Conservation (phyloP, 2,113 vertebrate species). For the Etheostoma spectabile region DNA sequence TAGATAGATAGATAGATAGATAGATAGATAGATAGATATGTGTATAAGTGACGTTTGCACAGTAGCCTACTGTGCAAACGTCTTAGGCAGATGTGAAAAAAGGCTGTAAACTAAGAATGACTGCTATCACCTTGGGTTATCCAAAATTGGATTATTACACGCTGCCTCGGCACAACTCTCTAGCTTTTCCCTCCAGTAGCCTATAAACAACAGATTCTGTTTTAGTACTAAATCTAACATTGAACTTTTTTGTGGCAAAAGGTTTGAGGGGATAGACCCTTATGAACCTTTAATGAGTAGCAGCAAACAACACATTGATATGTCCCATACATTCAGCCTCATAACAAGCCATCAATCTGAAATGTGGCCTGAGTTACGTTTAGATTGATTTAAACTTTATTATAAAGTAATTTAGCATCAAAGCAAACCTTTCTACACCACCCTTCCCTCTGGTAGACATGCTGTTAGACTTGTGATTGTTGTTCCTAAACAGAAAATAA, state of each 20-base stretch:
- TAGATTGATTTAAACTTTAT: slow-evolving; percentile 19
- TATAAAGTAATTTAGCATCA: slow-evolving; percentile 10
- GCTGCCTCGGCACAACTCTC: background rate
- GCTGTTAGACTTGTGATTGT: slow-evolving; percentile 62
- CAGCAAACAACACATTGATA: background rate
- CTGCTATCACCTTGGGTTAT: background rate
- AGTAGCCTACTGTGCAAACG: no score
- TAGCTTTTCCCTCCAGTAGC: background rate
- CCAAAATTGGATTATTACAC: background rate
- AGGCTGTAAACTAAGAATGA: no score
- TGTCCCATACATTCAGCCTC: background rate
- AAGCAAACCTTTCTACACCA: slow-evolving; percentile 30
- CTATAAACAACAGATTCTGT: background rate
- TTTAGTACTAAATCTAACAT: background rate
- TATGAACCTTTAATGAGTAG: background rate
- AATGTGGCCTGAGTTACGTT: background rate
- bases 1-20: no score
- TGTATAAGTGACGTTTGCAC: no score
- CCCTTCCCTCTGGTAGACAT: slow-evolving; percentile 57
- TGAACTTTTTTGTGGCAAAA: background rate
- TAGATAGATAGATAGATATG: no score
- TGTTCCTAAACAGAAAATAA: slow-evolving; percentile 73
- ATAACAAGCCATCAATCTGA: background rate
- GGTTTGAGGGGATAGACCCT: background rate
- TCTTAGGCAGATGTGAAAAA: no score